Percentiles rank a stretch among this genome's conserved stretches.
These are phyloP conservation scores for Dyspetes luteomarginatus DNA, from an alignment of 2,888 invertebrate genomes.

Conservation along the genomic window DNA sequence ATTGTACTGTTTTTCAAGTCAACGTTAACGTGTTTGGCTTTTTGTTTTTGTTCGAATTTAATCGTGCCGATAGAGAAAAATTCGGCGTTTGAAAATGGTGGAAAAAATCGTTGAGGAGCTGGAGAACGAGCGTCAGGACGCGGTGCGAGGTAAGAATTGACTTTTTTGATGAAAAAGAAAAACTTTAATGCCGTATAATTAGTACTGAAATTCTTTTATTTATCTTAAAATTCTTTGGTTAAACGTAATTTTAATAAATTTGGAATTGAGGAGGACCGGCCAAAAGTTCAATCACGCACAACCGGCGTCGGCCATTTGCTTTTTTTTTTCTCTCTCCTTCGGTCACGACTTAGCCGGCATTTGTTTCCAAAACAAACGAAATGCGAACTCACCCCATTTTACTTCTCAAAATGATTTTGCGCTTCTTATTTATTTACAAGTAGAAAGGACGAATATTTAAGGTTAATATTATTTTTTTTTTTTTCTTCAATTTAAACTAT, in stretches of 20 bases:
- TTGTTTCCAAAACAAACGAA: constrained; percentile 43
- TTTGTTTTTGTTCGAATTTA: constrained; percentile 4
- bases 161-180: background rate
- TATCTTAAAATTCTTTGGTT: constrained; percentile 13
- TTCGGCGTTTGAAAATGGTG: constrained; percentile 85
- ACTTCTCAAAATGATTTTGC: background rate
- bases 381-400: background rate
- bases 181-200: background rate
- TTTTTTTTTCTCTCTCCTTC: background rate
- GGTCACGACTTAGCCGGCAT: constrained; percentile 40
- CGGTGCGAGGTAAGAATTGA: constrained; percentile 73
- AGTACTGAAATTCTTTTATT: background rate
- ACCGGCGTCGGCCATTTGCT: constrained; percentile 36
- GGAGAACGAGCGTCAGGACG: constrained; percentile 83
- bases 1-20: background rate
- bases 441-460: no score
- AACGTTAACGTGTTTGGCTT: background rate
- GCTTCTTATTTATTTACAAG: background rate
- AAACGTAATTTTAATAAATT: background rate
- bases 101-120: constrained; percentile 88
- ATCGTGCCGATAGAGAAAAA: constrained; percentile 21
- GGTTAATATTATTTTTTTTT: no score
- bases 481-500: background rate
- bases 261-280: background rate
- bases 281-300: background rate